These are phyloP conservation scores for Nothobranchius kuhntae DNA, from an alignment of 2,113 vertebrate genomes.

Conservation along the genomic window DNA sequence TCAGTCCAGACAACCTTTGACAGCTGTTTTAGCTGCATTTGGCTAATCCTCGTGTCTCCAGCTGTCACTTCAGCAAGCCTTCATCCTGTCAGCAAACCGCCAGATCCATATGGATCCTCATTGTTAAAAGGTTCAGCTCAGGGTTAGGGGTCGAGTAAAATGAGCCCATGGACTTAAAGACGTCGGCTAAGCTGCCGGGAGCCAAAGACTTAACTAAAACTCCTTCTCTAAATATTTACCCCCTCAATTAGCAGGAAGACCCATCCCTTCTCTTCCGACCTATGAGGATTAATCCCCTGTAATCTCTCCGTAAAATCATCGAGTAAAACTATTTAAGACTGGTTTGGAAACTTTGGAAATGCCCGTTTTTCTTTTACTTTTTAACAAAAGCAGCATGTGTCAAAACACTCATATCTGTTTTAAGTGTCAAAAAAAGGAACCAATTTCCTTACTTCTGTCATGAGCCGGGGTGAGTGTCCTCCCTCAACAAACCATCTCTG, in stretches of 20 bases:
- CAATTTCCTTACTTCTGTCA: no score
- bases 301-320: neutral
- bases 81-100: slow-evolving; percentile 13
- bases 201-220: slow-evolving; percentile 5
- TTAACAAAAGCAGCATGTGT: no score
- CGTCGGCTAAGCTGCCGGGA: slow-evolving; percentile 8
- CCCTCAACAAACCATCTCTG: no score
- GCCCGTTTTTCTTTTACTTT: no score
- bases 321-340: neutral
- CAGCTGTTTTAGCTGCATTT: slow-evolving; percentile 24
- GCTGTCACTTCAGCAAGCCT: slow-evolving; percentile 16
- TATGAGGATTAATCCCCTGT: neutral
- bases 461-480: no score
- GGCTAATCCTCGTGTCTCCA: slow-evolving; percentile 33
- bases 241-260: neutral
- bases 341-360: neutral
- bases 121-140: slow-evolving; percentile 3
- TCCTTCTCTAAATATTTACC: slow-evolving; percentile 35
- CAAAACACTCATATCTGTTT: no score
- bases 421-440: no score
- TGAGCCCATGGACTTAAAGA: slow-evolving; percentile 12
- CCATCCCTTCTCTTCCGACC: neutral
- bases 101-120: slow-evolving; percentile 22
- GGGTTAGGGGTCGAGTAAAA: slow-evolving; percentile 6
- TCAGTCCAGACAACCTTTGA: slow-evolving; percentile 21